Evolutionary conservation across 2,797 vertebrate genomes (phyloP).

Genomic region (Falco biarmicus): DNA sequence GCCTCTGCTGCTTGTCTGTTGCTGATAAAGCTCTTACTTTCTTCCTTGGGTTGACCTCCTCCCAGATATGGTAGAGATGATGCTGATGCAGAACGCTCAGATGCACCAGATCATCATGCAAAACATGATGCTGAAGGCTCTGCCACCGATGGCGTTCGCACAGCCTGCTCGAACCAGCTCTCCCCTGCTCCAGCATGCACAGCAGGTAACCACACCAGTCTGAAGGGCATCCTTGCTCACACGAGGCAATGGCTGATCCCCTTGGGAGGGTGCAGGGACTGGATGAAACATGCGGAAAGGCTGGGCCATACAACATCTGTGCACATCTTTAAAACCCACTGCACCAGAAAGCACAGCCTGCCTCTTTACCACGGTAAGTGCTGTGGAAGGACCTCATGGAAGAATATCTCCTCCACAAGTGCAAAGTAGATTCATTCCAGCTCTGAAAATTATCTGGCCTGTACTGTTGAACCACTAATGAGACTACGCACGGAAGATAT

Average conservation of each 20-base stretch:
- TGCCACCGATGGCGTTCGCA: conserved; percentile 59
- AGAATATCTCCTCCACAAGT: neutral
- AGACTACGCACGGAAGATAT: neutral
- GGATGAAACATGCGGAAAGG: neutral
- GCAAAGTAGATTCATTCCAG: neutral
- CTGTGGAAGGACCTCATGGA: neutral
- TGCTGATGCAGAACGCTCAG: conserved; percentile 93
- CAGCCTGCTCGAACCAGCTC: neutral
- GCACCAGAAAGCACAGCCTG: neutral
- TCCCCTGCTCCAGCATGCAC: neutral
- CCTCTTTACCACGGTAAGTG: neutral
- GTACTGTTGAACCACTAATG: neutral
- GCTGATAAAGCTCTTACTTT: neutral
- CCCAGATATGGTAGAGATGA: conserved; percentile 89
- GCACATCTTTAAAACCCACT: neutral
- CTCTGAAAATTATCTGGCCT: neutral
- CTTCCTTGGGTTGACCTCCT: neutral
- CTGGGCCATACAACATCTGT: neutral
- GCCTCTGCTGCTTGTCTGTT: neutral
- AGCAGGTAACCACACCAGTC: conserved; percentile 60
- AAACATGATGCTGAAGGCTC: conserved; percentile 88
- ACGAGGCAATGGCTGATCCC: accelerated
- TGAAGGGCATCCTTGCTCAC: neutral
- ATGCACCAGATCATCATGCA: conserved; percentile 93
- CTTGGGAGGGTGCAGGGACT: neutral